phyloP scores from a whole-genome alignment of 2,113 vertebrate species.

The Nothobranchius furzeri region DNA sequence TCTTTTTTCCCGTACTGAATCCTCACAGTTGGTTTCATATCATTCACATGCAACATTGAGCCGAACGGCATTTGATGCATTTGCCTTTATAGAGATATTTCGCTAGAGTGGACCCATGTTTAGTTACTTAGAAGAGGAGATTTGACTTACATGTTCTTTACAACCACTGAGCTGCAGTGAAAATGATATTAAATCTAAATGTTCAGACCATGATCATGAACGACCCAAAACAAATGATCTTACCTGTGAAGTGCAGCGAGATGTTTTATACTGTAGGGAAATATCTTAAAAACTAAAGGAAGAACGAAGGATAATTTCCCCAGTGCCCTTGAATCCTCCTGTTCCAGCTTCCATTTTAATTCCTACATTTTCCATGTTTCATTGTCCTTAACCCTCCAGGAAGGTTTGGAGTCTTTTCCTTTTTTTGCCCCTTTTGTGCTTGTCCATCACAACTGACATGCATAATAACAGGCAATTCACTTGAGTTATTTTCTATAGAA shows the following conservation, averaged over 20 bases:
- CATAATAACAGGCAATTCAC: slow-evolving; percentile 54
- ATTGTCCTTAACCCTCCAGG: slow-evolving; percentile 31
- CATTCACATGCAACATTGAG: neutral
- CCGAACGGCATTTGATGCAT: neutral
- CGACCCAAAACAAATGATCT: too few species aligned
- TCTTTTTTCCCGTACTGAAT: slow-evolving; percentile 29
- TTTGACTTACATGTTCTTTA: too few species aligned
- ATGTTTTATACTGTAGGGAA: too few species aligned
- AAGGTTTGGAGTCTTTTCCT: slow-evolving; percentile 12
- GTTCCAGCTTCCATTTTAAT: neutral
- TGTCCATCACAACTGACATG: slow-evolving; percentile 41
- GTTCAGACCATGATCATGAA: too few species aligned
- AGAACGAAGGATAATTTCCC: too few species aligned
- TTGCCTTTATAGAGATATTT: neutral
- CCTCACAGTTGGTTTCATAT: slow-evolving; percentile 21
- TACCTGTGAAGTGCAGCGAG: too few species aligned
- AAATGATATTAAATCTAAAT: too few species aligned
- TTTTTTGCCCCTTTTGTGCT: slow-evolving; percentile 21
- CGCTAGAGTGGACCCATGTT: neutral
- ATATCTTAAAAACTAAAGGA: too few species aligned
- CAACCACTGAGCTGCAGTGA: too few species aligned
- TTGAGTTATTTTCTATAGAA: slow-evolving; percentile 24
- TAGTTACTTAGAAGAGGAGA: too few species aligned
- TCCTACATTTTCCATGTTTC: slow-evolving; percentile 20
- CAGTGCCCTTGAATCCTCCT: neutral